phyloP scores from a whole-genome alignment of 2,113 vertebrate species.

The Burhinus oedicnemus region DNA sequence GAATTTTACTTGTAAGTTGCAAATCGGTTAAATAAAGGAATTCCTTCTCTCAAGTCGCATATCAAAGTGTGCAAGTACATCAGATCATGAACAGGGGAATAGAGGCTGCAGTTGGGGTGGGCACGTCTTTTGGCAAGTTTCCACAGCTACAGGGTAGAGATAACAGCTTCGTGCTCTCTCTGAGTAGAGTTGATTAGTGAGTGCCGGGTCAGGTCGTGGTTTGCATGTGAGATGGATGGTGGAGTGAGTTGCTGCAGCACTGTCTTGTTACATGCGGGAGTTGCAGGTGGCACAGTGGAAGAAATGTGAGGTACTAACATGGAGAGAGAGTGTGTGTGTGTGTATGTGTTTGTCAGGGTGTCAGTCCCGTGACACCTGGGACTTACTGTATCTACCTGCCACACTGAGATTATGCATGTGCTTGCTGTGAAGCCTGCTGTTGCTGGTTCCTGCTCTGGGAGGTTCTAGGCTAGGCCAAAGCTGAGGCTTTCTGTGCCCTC shows the following conservation, averaged over 20 bases:
- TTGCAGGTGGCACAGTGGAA: not conserved
- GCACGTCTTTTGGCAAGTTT: not conserved
- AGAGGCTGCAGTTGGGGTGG: not conserved
- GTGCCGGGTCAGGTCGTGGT: not conserved
- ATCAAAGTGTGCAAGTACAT: not conserved
- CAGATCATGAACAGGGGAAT: not conserved
- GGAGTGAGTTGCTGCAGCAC: not conserved
- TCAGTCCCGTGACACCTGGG: not conserved
- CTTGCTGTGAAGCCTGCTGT: not conserved
- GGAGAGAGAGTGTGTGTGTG: too few species aligned
- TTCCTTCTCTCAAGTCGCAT: not conserved
- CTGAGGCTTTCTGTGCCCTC: not conserved
- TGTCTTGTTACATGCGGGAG: not conserved
- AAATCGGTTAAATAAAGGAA: not conserved
- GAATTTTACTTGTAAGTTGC: not conserved
- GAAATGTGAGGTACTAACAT: not conserved
- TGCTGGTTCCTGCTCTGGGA: not conserved
- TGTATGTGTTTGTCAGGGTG: not conserved
- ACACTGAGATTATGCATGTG: not conserved
- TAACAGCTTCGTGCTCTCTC: not conserved
- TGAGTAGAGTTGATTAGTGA: too few species aligned
- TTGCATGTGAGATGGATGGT: accelerated
- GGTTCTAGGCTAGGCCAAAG: not conserved
- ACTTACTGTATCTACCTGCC: not conserved
- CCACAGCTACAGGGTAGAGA: not conserved